These are phyloP conservation scores for Lysiphlebus fabarum DNA, from an alignment of 1,140 invertebrate genomes.

Conservation along the genomic window DNA sequence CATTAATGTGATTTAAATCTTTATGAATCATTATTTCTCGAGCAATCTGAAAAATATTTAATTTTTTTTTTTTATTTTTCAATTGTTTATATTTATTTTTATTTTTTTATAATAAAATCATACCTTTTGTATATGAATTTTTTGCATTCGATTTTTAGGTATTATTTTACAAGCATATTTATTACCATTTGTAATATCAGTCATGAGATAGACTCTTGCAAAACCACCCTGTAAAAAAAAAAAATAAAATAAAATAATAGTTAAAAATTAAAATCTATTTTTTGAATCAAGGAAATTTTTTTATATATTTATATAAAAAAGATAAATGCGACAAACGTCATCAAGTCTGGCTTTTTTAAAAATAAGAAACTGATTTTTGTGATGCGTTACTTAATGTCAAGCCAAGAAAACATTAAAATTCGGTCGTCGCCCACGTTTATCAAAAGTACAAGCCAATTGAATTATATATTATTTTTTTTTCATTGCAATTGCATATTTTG, in stretches of 20 bases:
- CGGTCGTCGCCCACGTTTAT: not conserved
- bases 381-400: no score
- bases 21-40: slow-evolving; percentile 73
- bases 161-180: slow-evolving; percentile 73
- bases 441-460: no score
- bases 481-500: no score
- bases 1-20: slow-evolving; percentile 63
- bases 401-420: slow-evolving; percentile 17
- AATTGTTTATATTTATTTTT: not conserved
- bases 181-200: slow-evolving; percentile 60
- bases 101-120: slow-evolving; percentile 9
- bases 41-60: slow-evolving; percentile 39
- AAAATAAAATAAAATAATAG: slow-evolving; percentile 5
- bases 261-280: not conserved
- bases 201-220: slow-evolving; percentile 70
- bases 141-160: slow-evolving; percentile 66
- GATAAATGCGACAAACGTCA: no score
- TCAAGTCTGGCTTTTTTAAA: no score
- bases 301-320: not conserved
- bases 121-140: slow-evolving; percentile 69
- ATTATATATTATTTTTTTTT: no score
- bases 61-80: slow-evolving; percentile 3
- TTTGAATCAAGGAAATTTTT: slow-evolving; percentile 5
- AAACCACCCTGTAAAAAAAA: slow-evolving; percentile 66
- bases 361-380: not conserved